Evolutionary conservation across 2,888 invertebrate genomes (phyloP), one percentile per base, ranked within the genome.

Genomic region (Callyntrura guangdongensis): DNA sequence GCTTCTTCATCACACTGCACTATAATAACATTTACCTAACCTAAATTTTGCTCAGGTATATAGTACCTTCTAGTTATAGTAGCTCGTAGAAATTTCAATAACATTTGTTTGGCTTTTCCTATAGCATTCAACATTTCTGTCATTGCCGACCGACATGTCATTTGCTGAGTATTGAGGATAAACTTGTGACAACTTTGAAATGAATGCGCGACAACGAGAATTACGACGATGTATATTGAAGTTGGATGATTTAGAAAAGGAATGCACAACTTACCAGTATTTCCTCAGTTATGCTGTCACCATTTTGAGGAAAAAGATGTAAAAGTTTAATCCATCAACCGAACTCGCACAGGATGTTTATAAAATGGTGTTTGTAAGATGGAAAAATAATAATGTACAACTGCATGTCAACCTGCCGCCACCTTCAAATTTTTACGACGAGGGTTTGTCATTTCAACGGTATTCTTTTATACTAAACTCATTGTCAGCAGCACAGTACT

Each of bases 11-110:
- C 59, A 64, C 17, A 36, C 12, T 81, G 59, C 79, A 81, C 79
- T 81, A 17, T 11, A 81, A 81, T 36, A 81, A 56, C 56, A 79
- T 79, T 53, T 82, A 17, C 61, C 14, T 82, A 82, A 82, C 82
- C 82, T 20, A 82, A 59, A 47, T 72, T 56, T 79, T 3, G 49
- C 4, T 20, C 53, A 53, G 1, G 11, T 53, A 53, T 53, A 12
- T 56, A 11, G 9, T 56, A 11, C 17, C 47, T 5, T 59, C 59
- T 6, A 59, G 17, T 17, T 59, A 6, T 36, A 36, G 36, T 36
- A 36, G 67, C 4, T 27, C 25, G 25, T 25, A n/a, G 64, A 25
- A 64, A 64, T 25, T 61, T 64, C 64, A 2, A 11, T 9, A 64
- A 64, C 11, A n/a, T 25, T 25, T 64, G 64, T 64, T 74, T 47